Percentiles rank a stretch among this genome's conserved stretches.
Evolutionary conservation across 1,140 invertebrate species (phyloP).

Genomic region (Leptinotarsa defecta): DNA sequence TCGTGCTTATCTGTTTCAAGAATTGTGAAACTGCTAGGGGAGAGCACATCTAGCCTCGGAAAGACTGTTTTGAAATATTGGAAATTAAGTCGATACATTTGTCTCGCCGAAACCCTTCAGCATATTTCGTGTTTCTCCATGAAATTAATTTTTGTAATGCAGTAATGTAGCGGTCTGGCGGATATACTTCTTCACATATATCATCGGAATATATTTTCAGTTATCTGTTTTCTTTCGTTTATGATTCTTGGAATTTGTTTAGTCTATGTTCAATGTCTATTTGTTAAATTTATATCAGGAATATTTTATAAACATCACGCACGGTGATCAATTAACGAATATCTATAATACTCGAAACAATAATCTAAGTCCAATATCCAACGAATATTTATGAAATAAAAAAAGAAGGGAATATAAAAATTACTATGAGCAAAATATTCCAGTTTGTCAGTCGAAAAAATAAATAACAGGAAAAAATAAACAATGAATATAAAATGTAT

Average conservation of each 20-base stretch:
- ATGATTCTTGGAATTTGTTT: background rate
- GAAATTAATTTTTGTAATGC: conserved; percentile 27
- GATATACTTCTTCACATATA: background rate
- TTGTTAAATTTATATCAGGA: too few relatives aligned
- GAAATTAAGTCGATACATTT: conserved; percentile 27
- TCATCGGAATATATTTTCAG: background rate
- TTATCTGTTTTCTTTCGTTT: background rate
- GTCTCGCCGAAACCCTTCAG: conserved; percentile 15
- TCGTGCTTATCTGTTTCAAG: conserved; percentile 18
- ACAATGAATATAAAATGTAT: too few relatives aligned
- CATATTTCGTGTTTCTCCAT: conserved; percentile 22
- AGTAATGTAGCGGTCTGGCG: conserved; percentile 15
- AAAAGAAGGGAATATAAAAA: too few relatives aligned
- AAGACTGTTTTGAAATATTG: conserved; percentile 22
- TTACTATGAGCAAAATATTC: too few relatives aligned
- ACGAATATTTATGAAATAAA: too few relatives aligned
- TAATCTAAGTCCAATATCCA: too few relatives aligned
- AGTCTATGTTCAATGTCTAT: too few relatives aligned
- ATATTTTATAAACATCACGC: too few relatives aligned
- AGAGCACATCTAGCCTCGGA: background rate
- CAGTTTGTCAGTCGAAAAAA: too few relatives aligned
- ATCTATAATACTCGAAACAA: too few relatives aligned
- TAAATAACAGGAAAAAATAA: too few relatives aligned
- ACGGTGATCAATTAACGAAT: too few relatives aligned
- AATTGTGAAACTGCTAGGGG: conserved; percentile 13